phyloP scores from a whole-genome alignment of 2,888 invertebrate genomes.

The Aporophyla nigra region DNA sequence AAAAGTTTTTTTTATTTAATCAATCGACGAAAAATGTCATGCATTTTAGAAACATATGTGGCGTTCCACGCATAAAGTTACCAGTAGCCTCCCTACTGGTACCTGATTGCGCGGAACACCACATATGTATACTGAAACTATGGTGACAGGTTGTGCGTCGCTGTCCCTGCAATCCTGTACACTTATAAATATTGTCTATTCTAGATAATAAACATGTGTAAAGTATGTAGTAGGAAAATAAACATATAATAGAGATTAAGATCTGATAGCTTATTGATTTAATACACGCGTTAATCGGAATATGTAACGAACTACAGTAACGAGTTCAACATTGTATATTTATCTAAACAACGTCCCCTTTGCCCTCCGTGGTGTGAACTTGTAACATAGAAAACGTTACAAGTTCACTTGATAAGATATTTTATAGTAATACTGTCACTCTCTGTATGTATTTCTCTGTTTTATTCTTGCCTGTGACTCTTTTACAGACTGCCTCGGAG shows the following conservation, averaged over 20 bases:
- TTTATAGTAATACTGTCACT: background rate
- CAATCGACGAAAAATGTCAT: too few species aligned
- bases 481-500: too few species aligned
- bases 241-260: background rate
- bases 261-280: background rate
- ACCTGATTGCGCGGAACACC: too few species aligned
- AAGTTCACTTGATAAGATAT: slow-evolving; percentile 14
- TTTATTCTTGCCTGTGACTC: background rate
- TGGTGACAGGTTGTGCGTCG: too few species aligned
- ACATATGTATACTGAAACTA: too few species aligned
- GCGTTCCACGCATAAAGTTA: too few species aligned
- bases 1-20: too few species aligned
- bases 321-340: slow-evolving; percentile 27
- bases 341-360: slow-evolving; percentile 28
- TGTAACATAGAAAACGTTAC: slow-evolving; percentile 11
- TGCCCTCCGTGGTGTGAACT: slow-evolving; percentile 22
- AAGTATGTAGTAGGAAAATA: background rate
- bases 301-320: too few species aligned
- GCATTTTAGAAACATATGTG: too few species aligned
- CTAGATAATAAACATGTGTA: background rate
- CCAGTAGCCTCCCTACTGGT: too few species aligned
- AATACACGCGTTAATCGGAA: background rate
- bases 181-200: background rate
- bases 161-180: background rate
- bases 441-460: background rate